phyloP scores from a whole-genome alignment of 2,797 vertebrate genomes.

The Halcyon chelicuti region DNA sequence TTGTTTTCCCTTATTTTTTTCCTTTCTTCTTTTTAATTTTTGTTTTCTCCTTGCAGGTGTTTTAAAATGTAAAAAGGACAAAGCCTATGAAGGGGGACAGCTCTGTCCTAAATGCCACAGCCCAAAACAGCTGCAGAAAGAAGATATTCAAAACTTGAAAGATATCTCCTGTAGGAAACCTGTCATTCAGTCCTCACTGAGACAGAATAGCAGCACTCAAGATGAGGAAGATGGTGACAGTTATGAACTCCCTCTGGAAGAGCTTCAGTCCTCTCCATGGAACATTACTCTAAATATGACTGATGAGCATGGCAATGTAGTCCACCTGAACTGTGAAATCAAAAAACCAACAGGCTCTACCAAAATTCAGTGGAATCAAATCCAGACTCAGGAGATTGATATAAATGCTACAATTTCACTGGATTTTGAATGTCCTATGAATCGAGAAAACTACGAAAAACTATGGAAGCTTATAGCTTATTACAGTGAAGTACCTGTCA shows the following conservation, averaged over 20 bases:
- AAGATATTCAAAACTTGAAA: conserved; percentile 80
- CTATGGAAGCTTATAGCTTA: conserved; percentile 94
- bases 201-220: conserved; percentile 36
- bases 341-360: conserved; percentile 71
- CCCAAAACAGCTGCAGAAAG: conserved; percentile 77
- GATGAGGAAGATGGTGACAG: conserved; percentile 65
- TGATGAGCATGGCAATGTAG: conserved; percentile 89
- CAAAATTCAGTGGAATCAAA: conserved; percentile 82
- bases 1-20: background rate
- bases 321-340: conserved; percentile 83
- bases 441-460: conserved; percentile 86
- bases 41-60: conserved; percentile 76
- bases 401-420: conserved; percentile 82
- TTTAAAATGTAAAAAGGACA: conserved; percentile 94
- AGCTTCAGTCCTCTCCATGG: conserved; percentile 79
- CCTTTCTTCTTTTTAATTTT: background rate
- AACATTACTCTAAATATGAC: conserved; percentile 86
- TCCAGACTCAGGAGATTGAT: conserved; percentile 75
- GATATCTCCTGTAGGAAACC: conserved; percentile 84
- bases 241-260: conserved; percentile 58
- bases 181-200: conserved; percentile 77
- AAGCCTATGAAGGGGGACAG: conserved; percentile 84
- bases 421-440: conserved; percentile 87
- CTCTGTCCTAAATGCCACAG: conserved; percentile 86
- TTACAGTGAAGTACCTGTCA: conserved; percentile 90